Evolutionary conservation across 2,797 vertebrate genomes (phyloP), one percentile per base, ranked within the genome.

Genomic region (Cossypha heuglini): DNA sequence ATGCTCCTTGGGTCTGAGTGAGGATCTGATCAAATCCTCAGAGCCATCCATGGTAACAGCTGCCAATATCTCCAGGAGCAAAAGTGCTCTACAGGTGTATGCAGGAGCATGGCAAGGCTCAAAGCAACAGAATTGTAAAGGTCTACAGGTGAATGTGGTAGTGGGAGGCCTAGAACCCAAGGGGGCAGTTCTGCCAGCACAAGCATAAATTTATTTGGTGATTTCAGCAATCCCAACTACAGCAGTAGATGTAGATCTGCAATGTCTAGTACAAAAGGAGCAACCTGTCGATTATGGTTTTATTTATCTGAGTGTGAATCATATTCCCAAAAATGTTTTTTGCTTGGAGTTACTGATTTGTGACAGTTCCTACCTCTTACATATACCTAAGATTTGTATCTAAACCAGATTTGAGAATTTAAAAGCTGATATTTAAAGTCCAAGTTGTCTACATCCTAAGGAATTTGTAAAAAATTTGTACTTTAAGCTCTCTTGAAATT

Each of bases 61-160:
- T 35, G 10, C 28, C 45, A 18, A 1, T 18, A 13, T 6, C 45
- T 8, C 28, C 42, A 68, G 52, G 46, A 84, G 29, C 37, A 29
- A 33, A 67, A 33, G 6, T 20, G 1, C 24, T 21, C 3, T 3
- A 1, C 38, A 46, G 16, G 10, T 59, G 10, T 38, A 3, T 1
- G 18, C 10, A 61, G 43, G 37, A 69, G 31, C 11, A 10, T 5
- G 24, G 9, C 6, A 14, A 57, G 17, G 26, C 31, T 83, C 37
- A 59, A 40, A 80, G 43, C 18, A 67, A 12, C 0, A 1, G 19
- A 69, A n/a, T 0, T 20, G 5, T 52, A 3, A 54, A 46, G 48
- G 22, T 66, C 29, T 66, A 1, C 5, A 10, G 35, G 21, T 87
- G 51, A 31, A 45, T 33, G 9, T 31, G 35, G 11, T 11, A 10